phyloP scores from a whole-genome alignment of 2,888 invertebrate species.

The Cryptus viduatorius region DNA sequence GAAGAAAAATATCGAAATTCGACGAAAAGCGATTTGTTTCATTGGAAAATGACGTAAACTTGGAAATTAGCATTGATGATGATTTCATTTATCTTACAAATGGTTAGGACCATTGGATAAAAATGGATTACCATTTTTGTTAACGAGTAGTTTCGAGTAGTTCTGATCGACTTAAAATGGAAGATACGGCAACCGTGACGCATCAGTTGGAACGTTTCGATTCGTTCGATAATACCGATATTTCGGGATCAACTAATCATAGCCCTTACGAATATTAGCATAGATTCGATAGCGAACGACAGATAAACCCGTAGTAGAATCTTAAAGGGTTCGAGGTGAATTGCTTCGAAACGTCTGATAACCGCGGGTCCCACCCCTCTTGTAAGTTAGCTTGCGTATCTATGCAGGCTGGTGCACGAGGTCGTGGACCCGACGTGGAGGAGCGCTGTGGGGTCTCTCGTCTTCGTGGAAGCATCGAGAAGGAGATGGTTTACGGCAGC shows the following conservation, averaged over 20 bases:
- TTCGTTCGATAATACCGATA: slow-evolving; percentile 75
- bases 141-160: too few relatives aligned
- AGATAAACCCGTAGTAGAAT: slow-evolving; percentile 77
- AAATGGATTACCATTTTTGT: too few relatives aligned
- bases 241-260: slow-evolving; percentile 75
- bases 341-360: slow-evolving; percentile 77
- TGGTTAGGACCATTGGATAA: too few relatives aligned
- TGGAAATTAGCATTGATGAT: background rate
- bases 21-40: background rate
- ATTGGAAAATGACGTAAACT: background rate
- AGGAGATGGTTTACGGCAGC: slow-evolving; percentile 78
- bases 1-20: background rate
- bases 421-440: slow-evolving; percentile 19
- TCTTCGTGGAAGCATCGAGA: slow-evolving; percentile 60
- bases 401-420: slow-evolving; percentile 52
- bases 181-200: background rate
- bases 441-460: slow-evolving; percentile 2
- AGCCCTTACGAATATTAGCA: slow-evolving; percentile 75
- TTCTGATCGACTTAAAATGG: background rate
- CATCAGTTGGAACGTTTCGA: background rate
- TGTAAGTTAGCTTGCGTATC: slow-evolving; percentile 80
- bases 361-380: slow-evolving; percentile 73
- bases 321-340: slow-evolving; percentile 76
- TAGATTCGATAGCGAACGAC: slow-evolving; percentile 77
- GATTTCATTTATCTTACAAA: too few relatives aligned